These are phyloP conservation scores for Mandrillus leucophaeus DNA, from an alignment of 2,113 vertebrate genomes.

Conservation along the genomic window DNA sequence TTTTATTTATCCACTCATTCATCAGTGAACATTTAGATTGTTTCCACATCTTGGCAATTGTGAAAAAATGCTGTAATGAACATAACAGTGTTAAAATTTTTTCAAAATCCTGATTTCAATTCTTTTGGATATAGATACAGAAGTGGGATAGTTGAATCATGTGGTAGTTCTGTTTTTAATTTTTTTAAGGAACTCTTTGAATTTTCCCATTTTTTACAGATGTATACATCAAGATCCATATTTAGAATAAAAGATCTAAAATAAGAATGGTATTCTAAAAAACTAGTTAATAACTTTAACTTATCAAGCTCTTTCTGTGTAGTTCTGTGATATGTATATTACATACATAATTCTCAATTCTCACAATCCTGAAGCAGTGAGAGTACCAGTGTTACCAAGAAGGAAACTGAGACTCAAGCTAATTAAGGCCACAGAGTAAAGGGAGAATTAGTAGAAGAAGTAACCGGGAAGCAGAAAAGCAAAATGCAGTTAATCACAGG, in stretches of 20 bases:
- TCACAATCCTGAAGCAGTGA: neutral
- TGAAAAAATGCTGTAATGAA: neutral
- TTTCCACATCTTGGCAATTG: neutral
- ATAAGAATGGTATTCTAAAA: neutral
- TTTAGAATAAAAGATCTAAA: neutral
- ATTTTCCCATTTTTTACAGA: neutral
- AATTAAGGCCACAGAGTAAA: neutral
- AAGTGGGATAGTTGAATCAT: neutral
- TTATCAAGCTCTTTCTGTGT: neutral
- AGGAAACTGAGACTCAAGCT: neutral
- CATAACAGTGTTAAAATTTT: neutral
- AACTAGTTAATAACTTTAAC: neutral
- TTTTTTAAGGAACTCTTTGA: neutral
- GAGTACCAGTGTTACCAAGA: neutral
- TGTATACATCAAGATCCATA: neutral
- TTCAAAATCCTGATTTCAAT: conserved; percentile 15
- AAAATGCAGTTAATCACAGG: neutral
- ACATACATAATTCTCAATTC: neutral
- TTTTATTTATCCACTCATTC: neutral
- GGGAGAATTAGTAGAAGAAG: neutral
- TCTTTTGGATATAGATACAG: neutral
- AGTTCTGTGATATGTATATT: neutral
- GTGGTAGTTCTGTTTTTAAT: neutral
- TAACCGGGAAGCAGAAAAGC: neutral
- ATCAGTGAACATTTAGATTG: neutral